Evolutionary conservation across 2,797 vertebrate genomes (phyloP), one percentile per base, ranked within the genome.

Genomic region (Gila robusta): DNA sequence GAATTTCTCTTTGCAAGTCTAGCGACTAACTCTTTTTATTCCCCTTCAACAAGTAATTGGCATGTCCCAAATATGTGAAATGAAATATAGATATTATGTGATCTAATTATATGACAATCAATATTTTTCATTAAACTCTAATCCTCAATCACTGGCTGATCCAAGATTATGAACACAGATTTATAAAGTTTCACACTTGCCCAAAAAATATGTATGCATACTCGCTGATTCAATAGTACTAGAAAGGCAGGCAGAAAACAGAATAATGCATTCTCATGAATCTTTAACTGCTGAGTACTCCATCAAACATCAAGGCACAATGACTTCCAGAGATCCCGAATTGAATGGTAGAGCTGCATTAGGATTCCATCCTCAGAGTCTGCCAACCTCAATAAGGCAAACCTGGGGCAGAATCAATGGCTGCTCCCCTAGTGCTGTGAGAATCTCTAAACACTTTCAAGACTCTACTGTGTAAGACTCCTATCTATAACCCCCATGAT

Each of bases 401-500:
- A 72, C 92, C 79, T 82, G 89, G 26, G 89, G 89, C 90, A 91
- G 91, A 93, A 94, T 94, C 91, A 91, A 84, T 89, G 90, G 84
- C 83, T 69, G 9, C 52, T 84, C 87, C 79, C 88, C 23, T 80
- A 91, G 90, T 89, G 89, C 88, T 90, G 86, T 59, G 84, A 89
- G 91, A 89, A 83, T 83, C 90, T 78, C 89, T 85, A 89, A 89
- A 92, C 86, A 89, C 89, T 88, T 86, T 35, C 87, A 87, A 82
- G 89, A 90, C 88, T 88, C 90, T 56, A 32, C 62, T 14, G 47
- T 66, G 76, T 74, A 89, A 89, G 91, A 90, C 93, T 89, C 85
- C 91, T 93, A 92, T 94, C 92, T 93, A 41, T 79, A 82, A 80
- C 87, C 84, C 90, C 90, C 89, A 89, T 94, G 93, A 94, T 94